Conservation (phyloP, 1,140 invertebrate genomes). For the Sitophilus oryzae region DNA sequence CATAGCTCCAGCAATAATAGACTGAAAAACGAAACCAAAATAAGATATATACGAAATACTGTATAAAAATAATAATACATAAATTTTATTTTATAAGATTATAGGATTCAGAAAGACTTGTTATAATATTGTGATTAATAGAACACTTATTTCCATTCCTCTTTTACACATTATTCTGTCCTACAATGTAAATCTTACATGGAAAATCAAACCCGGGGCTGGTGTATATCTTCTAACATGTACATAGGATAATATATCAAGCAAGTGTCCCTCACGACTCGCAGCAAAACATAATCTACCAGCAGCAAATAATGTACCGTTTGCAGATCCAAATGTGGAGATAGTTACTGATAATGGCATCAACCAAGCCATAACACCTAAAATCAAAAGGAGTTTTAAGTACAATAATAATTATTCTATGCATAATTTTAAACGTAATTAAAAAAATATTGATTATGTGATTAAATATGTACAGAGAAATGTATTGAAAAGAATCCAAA, state of each 20-base stretch:
- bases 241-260: constrained; percentile 90
- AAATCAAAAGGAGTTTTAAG: constrained; percentile 42
- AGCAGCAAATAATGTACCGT: constrained; percentile 90
- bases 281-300: constrained; percentile 92
- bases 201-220: constrained; percentile 92
- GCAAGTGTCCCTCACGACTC: constrained; percentile 87
- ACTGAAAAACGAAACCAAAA: constrained; percentile 50
- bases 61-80: no score
- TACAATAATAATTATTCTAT: no score
- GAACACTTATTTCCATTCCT: no score
- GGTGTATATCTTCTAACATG: constrained; percentile 87
- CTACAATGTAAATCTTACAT: constrained; percentile 58
- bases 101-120: no score
- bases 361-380: constrained; percentile 83
- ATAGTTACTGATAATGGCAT: constrained; percentile 94
- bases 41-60: no score
- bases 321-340: constrained; percentile 94
- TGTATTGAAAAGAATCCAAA: no score
- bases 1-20: constrained; percentile 71
- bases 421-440: background rate
- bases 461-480: background rate
- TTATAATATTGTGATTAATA: no score
- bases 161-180: no score
- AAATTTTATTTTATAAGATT: no score
- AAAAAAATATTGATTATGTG: background rate